These are phyloP conservation scores for Pagetopsis macropterus DNA, from an alignment of 2,797 vertebrate genomes.

Conservation along the genomic window DNA sequence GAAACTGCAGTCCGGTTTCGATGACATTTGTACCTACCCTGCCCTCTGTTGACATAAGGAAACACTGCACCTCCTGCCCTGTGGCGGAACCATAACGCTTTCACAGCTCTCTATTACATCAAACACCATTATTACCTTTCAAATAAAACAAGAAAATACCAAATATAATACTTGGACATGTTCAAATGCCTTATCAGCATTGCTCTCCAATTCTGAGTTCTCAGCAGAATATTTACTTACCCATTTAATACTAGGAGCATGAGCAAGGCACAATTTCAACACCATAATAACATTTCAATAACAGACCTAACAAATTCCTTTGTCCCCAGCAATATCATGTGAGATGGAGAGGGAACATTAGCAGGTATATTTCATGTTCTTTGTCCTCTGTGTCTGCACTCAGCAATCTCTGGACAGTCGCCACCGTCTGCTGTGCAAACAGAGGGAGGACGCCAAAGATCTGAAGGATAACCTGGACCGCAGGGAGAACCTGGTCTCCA, in stretches of 20 bases:
- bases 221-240: background rate
- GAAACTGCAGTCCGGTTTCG: constrained; percentile 82
- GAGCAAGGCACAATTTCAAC: background rate
- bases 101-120: background rate
- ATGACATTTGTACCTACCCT: constrained; percentile 76
- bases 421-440: constrained; percentile 88
- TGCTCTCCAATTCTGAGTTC: no score
- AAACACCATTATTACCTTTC: background rate
- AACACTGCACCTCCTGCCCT: constrained; percentile 65
- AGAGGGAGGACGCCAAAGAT: constrained; percentile 94
- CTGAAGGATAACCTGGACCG: constrained; percentile 95
- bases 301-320: background rate
- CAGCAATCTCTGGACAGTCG: constrained; percentile 91
- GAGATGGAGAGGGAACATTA: background rate
- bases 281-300: background rate
- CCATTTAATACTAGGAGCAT: background rate
- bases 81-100: constrained; percentile 10
- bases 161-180: no score
- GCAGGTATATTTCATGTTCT: background rate
- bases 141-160: background rate
- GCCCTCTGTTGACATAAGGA: constrained; percentile 82
- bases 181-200: no score
- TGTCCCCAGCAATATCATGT: no score
- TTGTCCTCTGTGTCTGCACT: background rate
- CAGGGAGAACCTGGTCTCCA: constrained; percentile 87